Base-by-base conservation (phyloP, 2,888 invertebrate species). In the Parnassius smintheus region DNA sequence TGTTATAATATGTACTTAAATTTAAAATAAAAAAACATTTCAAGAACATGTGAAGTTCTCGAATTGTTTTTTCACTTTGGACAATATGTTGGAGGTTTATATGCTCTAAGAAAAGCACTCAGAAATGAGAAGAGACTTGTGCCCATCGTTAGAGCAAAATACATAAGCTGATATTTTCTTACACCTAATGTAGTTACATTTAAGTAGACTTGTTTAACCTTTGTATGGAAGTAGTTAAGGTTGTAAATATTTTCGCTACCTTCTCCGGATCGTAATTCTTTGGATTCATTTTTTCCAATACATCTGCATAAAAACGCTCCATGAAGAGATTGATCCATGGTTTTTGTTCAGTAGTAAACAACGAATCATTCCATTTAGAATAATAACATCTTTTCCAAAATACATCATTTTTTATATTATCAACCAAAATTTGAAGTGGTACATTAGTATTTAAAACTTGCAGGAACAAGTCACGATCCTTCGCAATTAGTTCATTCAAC, bases 231-330 rank as follows among this genome's bases (percentile, higher is more conserved):
- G 35, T 35, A 35, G 35, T 35, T 35, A 46, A 35, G 35, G 10
- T 11, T 22, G 7, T 22, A 44, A 45, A 9, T 41, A 41, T n/a
- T 44, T 57, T 62, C 56, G 54, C 8, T 61, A 88, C 92, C 83
- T 87, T 91, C 77, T 92, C 92, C 2, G 92, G 92, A 54, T 92
- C 92, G 67, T 92, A 92, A 56, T 84, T 79, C 18, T 84, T 79
- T 44, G 92, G 92, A 73, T 91, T 91, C 77, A 89, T 79, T 61
- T 86, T 88, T 77, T 92, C 91, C 70, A 92, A 79, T 63, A 91
- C 82, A 67, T 91, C 85, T 9, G 88, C 85, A 68, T 85, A 91
- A 73, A 91, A 82, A 4, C 82, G 74, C 74, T 92, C 92, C 84
- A 92, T 83, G 67, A 84, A 92, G 57, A 86, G 74, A 69, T 87